Evolutionary conservation across 2,113 vertebrate genomes (phyloP).

Genomic region (Chaetodon trifascialis): DNA sequence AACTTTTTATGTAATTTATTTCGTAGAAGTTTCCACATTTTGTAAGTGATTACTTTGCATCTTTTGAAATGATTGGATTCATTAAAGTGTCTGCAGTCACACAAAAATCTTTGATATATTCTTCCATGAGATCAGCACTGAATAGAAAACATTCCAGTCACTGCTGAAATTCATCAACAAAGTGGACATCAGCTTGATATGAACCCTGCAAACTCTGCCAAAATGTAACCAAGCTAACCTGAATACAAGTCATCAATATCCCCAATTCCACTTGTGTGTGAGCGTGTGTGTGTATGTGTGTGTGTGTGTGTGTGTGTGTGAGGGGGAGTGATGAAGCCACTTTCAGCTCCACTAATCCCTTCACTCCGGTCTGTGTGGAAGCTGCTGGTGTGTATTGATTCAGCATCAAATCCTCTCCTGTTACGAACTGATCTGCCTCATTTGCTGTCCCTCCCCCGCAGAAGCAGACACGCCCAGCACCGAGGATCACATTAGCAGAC

Average conservation of each 20-base stretch:
- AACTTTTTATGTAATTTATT: too few species aligned
- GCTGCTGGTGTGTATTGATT: constrained; percentile 52
- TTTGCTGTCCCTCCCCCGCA: constrained; percentile 20
- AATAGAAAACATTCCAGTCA: background rate
- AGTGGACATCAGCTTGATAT: background rate
- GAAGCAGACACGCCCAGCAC: background rate
- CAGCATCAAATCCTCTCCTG: constrained; percentile 29
- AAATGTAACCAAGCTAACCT: constrained; percentile 1
- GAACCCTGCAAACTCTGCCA: background rate
- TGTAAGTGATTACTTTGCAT: background rate
- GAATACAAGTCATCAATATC: background rate
- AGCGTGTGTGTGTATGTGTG: background rate
- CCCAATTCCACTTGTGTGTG: background rate
- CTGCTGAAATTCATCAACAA: background rate
- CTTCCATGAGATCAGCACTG: background rate
- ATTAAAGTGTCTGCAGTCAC: background rate
- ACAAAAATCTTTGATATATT: background rate
- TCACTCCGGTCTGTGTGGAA: constrained; percentile 2
- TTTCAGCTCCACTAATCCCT: background rate
- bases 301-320: background rate
- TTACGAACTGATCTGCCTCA: constrained; percentile 15
- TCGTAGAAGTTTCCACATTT: background rate
- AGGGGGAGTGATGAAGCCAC: background rate
- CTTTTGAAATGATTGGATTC: background rate
- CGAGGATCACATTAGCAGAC: background rate